These are phyloP conservation scores for Dasysyrphus albostriatus DNA, from an alignment of 2,888 invertebrate genomes.

Conservation along the genomic window DNA sequence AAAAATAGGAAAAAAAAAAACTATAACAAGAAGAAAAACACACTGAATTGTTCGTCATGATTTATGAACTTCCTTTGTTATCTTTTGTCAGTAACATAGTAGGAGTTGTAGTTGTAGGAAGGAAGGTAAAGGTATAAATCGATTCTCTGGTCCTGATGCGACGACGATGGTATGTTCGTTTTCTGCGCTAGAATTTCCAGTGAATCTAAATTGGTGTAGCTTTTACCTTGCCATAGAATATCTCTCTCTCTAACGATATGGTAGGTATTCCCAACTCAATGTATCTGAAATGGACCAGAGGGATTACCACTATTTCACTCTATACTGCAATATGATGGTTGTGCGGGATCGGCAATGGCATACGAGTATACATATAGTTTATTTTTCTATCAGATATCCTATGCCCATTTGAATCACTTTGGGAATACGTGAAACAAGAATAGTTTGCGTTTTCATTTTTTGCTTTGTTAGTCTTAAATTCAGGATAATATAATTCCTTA, in stretches of 20 bases:
- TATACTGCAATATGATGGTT: slow-evolving; percentile 64
- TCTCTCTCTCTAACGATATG: slow-evolving; percentile 33
- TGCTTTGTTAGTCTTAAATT: neutral
- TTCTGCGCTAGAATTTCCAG: slow-evolving; percentile 49
- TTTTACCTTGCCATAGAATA: slow-evolving; percentile 3
- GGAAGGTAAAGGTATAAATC: slow-evolving; percentile 40
- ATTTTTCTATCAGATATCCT: slow-evolving; percentile 64
- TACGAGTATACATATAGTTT: slow-evolving; percentile 28
- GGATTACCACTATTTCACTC: slow-evolving; percentile 43
- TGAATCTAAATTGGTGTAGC: slow-evolving; percentile 43
- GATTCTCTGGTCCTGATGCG: slow-evolving; percentile 17
- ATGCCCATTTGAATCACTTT: slow-evolving; percentile 69
- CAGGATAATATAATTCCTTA: slow-evolving; percentile 5
- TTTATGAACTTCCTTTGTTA: slow-evolving; percentile 71
- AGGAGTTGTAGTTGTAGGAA: slow-evolving; percentile 12
- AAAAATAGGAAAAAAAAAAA: no score
- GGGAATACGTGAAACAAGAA: slow-evolving; percentile 47
- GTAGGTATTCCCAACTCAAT: slow-evolving; percentile 67
- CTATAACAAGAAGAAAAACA: slow-evolving; percentile 7
- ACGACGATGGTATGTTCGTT: slow-evolving; percentile 18
- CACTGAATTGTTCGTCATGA: slow-evolving; percentile 65
- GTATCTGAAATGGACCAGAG: slow-evolving; percentile 64
- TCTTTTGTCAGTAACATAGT: slow-evolving; percentile 35
- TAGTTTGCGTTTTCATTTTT: slow-evolving; percentile 6
- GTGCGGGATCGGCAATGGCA: slow-evolving; percentile 5